Percentiles rank a stretch among this genome's conserved stretches.
These are phyloP conservation scores for Litocranius walleri DNA, from an alignment of 2,113 vertebrate genomes.

Conservation along the genomic window DNA sequence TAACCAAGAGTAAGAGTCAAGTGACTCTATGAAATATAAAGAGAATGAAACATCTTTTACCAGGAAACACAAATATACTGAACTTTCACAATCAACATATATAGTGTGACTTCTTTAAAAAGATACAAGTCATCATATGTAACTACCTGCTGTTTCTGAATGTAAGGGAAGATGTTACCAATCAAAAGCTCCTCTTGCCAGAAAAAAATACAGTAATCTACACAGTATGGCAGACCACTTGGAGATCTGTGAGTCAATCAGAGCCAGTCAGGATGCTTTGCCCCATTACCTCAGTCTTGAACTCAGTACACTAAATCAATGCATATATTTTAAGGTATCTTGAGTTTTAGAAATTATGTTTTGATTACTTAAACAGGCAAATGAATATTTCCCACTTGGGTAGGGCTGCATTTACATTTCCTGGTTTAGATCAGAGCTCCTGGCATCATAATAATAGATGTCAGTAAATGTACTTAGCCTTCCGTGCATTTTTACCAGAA, in stretches of 20 bases:
- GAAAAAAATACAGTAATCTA: not conserved
- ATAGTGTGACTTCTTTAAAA: not conserved
- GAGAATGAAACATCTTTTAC: not conserved
- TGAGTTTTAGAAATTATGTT: not conserved
- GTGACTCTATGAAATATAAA: not conserved
- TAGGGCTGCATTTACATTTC: not conserved
- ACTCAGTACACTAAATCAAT: not conserved
- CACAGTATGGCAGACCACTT: no score
- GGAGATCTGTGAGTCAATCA: not conserved
- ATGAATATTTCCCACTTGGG: not conserved
- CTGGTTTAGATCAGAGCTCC: not conserved
- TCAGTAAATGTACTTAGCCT: not conserved
- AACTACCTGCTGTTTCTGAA: not conserved
- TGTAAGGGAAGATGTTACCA: not conserved
- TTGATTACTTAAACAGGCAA: constrained; percentile 21
- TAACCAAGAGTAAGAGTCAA: not conserved
- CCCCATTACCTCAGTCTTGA: not conserved
- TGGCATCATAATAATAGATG: not conserved
- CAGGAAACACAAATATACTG: not conserved
- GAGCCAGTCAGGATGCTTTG: not conserved
- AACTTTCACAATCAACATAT: not conserved
- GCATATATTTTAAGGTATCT: not conserved
- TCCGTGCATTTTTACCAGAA: constrained; percentile 11
- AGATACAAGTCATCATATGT: not conserved
- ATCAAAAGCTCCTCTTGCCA: not conserved